These are phyloP conservation scores for Mayetiola destructor DNA, from an alignment of 2,888 invertebrate species.

Conservation along the genomic window DNA sequence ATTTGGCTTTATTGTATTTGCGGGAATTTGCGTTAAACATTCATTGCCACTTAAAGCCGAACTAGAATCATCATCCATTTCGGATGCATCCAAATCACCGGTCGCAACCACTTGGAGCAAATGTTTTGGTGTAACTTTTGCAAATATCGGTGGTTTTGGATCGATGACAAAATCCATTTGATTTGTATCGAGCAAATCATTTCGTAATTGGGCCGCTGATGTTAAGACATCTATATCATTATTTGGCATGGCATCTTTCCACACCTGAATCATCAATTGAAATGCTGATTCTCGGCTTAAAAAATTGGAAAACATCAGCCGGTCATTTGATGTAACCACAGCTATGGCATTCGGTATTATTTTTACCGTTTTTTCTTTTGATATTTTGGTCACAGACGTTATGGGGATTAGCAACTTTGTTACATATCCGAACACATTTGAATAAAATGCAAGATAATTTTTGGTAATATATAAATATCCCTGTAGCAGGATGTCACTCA, in stretches of 20 bases:
- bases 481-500: constrained; percentile 82
- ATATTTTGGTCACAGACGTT: constrained; percentile 68
- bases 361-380: constrained; percentile 83
- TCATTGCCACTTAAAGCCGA: constrained; percentile 41
- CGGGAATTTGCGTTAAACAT: constrained; percentile 26
- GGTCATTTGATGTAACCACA: constrained; percentile 58
- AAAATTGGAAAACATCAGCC: constrained; percentile 81
- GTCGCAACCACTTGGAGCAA: too few relatives aligned
- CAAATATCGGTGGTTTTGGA: too few relatives aligned
- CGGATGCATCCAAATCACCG: constrained; percentile 29
- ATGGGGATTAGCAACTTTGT: constrained; percentile 85
- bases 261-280: constrained; percentile 73
- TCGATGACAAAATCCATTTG: too few relatives aligned
- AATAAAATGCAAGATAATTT: constrained; percentile 91
- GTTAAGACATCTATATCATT: background rate
- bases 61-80: constrained; percentile 41
- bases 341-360: constrained; percentile 93
- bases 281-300: constrained; percentile 79
- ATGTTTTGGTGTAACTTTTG: too few relatives aligned
- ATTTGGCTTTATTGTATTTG: background rate
- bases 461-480: constrained; percentile 88
- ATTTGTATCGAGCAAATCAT: background rate
- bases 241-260: constrained; percentile 30
- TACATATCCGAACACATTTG: constrained; percentile 88
- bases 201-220: background rate